phyloP scores from a whole-genome alignment of 2,888 invertebrate genomes.

The Athrips mouffetella region DNA sequence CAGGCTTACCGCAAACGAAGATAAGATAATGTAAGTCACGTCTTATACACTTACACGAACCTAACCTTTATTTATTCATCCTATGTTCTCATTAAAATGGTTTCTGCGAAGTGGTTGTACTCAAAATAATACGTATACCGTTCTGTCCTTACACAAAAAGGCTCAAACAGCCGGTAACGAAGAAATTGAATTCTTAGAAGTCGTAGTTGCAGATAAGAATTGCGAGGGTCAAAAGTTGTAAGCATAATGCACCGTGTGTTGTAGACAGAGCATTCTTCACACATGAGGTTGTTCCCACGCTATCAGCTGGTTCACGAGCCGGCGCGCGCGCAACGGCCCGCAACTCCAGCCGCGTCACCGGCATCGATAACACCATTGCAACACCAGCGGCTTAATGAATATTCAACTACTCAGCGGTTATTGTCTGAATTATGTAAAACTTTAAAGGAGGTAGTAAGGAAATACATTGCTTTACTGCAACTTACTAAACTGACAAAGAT shows the following conservation, averaged over 20 bases:
- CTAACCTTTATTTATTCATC: neutral
- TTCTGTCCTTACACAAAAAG: neutral
- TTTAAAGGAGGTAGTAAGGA: neutral
- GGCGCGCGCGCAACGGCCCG: slow-evolving; percentile 51
- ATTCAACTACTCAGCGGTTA: slow-evolving; percentile 20
- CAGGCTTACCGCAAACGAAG: neutral
- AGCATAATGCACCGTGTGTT: slow-evolving; percentile 24
- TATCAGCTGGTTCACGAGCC: slow-evolving; percentile 68
- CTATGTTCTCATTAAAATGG: neutral
- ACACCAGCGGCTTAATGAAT: slow-evolving; percentile 29
- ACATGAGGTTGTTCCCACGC: slow-evolving; percentile 66
- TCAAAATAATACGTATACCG: neutral
- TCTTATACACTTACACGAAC: neutral
- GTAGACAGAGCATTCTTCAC: slow-evolving; percentile 32
- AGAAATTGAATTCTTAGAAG: neutral
- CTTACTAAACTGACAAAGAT: neutral
- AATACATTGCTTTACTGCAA: neutral
- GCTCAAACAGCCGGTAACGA: neutral
- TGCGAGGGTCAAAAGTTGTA: slow-evolving; percentile 7
- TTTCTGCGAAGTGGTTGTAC: neutral
- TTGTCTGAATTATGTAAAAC: neutral
- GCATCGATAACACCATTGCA: slow-evolving; percentile 29
- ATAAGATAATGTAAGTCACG: neutral
- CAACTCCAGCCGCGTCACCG: slow-evolving; percentile 40
- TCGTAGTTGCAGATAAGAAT: slow-evolving; percentile 7